Percentiles rank a stretch among this genome's conserved stretches.
phyloP scores from a whole-genome alignment of 2,797 vertebrate genomes.

The Hyperoplus lanceolatus region DNA sequence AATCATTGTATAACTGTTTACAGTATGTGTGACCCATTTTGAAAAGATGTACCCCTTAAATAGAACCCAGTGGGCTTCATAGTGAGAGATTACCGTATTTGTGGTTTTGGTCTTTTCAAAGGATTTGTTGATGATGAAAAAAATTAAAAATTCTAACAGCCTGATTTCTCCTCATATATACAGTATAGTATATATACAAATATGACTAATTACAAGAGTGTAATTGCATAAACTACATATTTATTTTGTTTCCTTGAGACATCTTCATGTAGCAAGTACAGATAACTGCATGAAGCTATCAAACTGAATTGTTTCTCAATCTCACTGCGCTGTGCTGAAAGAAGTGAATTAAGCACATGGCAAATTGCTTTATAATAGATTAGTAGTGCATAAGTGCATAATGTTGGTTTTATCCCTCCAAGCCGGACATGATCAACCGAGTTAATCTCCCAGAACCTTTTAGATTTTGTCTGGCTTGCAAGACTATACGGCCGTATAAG shows the following conservation, averaged over 20 bases:
- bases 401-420: conserved; percentile 35
- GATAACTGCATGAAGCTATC: conserved; percentile 16
- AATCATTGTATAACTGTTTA: no score
- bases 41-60: neutral
- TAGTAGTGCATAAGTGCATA: conserved; percentile 43
- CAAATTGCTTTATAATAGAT: conserved; percentile 58
- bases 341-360: conserved; percentile 36
- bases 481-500: conserved; percentile 14
- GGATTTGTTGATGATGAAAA: neutral
- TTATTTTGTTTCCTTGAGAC: neutral
- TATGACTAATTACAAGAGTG: neutral
- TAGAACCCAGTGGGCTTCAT: neutral
- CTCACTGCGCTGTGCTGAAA: conserved; percentile 34
- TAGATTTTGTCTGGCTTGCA: conserved; percentile 39
- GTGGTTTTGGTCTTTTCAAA: neutral
- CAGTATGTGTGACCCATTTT: neutral
- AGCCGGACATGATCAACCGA: conserved; percentile 51
- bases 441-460: conserved; percentile 56
- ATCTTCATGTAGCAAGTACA: neutral
- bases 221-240: neutral
- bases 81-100: neutral
- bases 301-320: conserved; percentile 22
- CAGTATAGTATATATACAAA: neutral
- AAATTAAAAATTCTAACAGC: neutral
- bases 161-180: neutral